Base-by-base conservation (phyloP, 2,113 vertebrate species). In the Taurulus bubalis region DNA sequence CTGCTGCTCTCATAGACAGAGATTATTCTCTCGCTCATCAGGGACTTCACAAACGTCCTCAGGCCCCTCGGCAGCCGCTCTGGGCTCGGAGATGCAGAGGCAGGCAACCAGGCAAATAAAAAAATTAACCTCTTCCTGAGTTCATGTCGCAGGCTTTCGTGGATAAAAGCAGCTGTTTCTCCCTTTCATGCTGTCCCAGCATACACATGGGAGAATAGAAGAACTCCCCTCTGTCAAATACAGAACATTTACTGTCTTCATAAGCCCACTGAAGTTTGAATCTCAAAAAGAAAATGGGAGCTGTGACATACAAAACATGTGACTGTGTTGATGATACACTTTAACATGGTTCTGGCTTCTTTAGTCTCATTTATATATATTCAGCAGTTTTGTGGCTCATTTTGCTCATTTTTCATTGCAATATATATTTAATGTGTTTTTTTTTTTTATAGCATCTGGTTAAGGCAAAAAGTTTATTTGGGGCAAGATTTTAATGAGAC, bases 101-200 rank as follows among this genome's bases (percentile, higher is more conserved):
- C 82, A 81, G 75, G 68, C 71, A 86, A 80, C 77, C 77, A 72
- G 73, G 62, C 85, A 56, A 28, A 45, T 58, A 30, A 75, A 75
- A 72, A 24, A 2, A 56, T 14, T 1, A 15, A 58, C 4, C 55
- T 75, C 66, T 79, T 77, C 75, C 72, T 76, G 72, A 82, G 86
- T 89, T 89, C 75, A 67, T 82, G 85, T 88, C 3, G 66, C 71
- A 80, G 66, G 58, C 73, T 75, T 20, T 70, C 84, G 74, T 85
- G 82, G 90, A 91, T 92, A 84, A 87, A 92, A 89, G 88, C 87
- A 89, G 77, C 79, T 83, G 84, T 88, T 92, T 90, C 72, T 87
- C 55, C 53, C 82, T 91, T 92, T 90, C 84, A 91, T 83, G 87
- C 79, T 58, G 68, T 77, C 76, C 75, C 63, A 82, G 77, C 77